Evolutionary conservation across 2,888 invertebrate genomes (phyloP).

Genomic region (Apodemia mormo): DNA sequence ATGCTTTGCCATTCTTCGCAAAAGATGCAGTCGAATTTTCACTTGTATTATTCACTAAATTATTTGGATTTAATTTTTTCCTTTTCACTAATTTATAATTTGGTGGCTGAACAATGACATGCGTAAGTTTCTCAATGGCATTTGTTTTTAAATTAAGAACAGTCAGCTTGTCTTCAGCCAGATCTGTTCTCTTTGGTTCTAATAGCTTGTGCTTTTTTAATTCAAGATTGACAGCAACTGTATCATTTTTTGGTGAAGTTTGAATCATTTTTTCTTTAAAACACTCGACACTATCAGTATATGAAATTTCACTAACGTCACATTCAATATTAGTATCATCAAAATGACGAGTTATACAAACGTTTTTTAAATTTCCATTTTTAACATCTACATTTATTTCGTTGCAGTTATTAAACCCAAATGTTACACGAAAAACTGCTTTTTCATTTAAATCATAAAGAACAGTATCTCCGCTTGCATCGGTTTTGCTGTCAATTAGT

Average conservation of each 20-base stretch:
- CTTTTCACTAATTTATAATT: constrained; percentile 73
- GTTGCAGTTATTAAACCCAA: constrained; percentile 53
- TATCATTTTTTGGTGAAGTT: constrained; percentile 49
- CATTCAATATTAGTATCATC: constrained; percentile 54
- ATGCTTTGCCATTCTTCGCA: constrained; percentile 50
- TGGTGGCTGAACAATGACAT: constrained; percentile 75
- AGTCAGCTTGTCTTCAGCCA: constrained; percentile 57
- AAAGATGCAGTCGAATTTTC: constrained; percentile 40
- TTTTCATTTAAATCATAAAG: constrained; percentile 42
- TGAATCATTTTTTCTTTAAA: constrained; percentile 48
- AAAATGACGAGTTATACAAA: constrained; percentile 46
- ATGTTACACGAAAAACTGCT: constrained; percentile 51
- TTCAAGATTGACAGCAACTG: constrained; percentile 64
- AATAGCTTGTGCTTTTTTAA: constrained; percentile 66
- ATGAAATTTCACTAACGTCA: constrained; percentile 52
- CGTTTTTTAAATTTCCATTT: constrained; percentile 53
- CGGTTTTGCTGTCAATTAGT: constrained; percentile 29
- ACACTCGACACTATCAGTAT: constrained; percentile 40
- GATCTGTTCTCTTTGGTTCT: constrained; percentile 33
- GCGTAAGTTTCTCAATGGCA: constrained; percentile 68
- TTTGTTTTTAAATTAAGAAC: constrained; percentile 77
- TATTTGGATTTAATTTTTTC: constrained; percentile 53
- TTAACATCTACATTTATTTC: constrained; percentile 54
- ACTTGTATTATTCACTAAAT: constrained; percentile 48
- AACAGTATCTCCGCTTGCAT: constrained; percentile 44